Conservation (phyloP, 2,888 invertebrate species). For the Entomobrya multifasciata region DNA sequence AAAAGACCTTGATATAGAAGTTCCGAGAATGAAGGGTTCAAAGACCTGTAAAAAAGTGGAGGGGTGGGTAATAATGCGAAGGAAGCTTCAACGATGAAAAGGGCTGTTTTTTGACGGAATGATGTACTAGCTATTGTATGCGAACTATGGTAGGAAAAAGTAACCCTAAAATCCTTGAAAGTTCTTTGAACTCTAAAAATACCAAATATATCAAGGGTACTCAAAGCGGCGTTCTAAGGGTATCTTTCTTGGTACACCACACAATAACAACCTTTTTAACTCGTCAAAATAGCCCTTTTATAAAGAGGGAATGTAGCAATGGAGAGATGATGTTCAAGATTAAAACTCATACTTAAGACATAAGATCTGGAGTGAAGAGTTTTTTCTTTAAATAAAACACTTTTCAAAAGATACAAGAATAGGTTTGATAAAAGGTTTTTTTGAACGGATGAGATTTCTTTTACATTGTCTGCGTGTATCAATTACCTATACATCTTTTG, state of each 20-base stretch:
- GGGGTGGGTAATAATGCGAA: background rate
- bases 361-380: too few species aligned
- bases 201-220: background rate
- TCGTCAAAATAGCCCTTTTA: background rate
- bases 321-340: background rate
- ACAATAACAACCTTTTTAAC: background rate
- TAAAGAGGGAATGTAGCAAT: background rate
- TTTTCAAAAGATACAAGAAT: too few species aligned
- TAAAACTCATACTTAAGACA: background rate
- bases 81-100: conserved; percentile 38
- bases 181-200: conserved; percentile 63
- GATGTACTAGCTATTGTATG: background rate
- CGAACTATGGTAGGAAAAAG: background rate
- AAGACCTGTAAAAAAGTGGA: conserved; percentile 63
- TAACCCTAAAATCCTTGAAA: conserved; percentile 68
- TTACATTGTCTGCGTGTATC: too few species aligned
- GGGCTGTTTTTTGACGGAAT: background rate
- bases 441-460: too few species aligned
- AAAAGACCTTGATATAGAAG: background rate
- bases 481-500: too few species aligned
- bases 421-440: too few species aligned
- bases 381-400: too few species aligned
- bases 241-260: background rate
- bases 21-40: conserved; percentile 60
- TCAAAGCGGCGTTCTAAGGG: background rate